Evolutionary conservation across 1,140 invertebrate species (phyloP).

Genomic region (Cyclina sinensis): DNA sequence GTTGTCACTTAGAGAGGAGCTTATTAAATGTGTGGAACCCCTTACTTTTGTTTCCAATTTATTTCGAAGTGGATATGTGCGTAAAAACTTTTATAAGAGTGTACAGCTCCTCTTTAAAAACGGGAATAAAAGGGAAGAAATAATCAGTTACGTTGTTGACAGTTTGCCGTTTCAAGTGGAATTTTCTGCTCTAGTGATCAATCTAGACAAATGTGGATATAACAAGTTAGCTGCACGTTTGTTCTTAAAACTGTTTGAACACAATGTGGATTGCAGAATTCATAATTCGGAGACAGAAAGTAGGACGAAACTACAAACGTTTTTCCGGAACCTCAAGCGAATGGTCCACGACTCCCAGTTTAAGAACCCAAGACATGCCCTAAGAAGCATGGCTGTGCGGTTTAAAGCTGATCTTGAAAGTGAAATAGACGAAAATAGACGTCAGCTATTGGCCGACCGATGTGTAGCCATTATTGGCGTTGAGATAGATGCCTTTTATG

Average conservation of each 20-base stretch:
- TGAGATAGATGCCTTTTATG: conserved; percentile 68
- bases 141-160: conserved; percentile 5
- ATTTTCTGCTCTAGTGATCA: neutral
- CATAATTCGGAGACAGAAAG: conserved; percentile 38
- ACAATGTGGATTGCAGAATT: neutral
- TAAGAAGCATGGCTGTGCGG: conserved; percentile 47
- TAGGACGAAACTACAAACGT: conserved; percentile 49
- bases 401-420: neutral
- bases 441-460: conserved; percentile 62
- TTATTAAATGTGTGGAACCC: conserved; percentile 4
- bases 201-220: conserved; percentile 27
- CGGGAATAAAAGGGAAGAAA: neutral
- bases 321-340: conserved; percentile 68
- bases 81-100: neutral
- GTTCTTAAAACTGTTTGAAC: neutral
- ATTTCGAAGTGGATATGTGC: neutral
- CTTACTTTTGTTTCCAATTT: neutral
- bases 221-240: neutral
- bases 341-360: conserved; percentile 68
- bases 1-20: neutral
- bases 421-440: conserved; percentile 26
- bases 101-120: neutral
- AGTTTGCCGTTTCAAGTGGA: neutral
- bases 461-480: conserved; percentile 66
- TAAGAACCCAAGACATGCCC: conserved; percentile 35